These are phyloP conservation scores for Orchesella flavescens DNA, from an alignment of 2,888 invertebrate genomes.

Conservation along the genomic window DNA sequence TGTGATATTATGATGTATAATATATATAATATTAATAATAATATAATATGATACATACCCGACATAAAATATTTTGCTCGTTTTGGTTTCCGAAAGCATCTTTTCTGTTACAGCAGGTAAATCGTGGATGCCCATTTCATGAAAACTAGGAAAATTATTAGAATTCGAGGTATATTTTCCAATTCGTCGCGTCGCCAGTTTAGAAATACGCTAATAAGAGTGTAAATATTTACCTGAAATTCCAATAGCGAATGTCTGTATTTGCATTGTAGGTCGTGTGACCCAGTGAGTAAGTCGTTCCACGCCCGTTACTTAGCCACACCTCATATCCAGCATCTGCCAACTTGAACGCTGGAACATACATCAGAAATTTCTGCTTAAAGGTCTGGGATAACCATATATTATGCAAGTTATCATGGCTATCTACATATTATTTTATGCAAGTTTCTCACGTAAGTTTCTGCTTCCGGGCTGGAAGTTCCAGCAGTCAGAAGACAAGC, in stretches of 20 bases:
- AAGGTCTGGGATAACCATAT: too few species aligned
- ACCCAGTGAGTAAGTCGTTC: neutral
- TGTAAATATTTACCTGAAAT: slow-evolving; percentile 12
- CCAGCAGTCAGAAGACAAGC: neutral
- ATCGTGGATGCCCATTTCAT: slow-evolving; percentile 45
- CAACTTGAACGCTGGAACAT: neutral
- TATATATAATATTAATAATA: too few species aligned
- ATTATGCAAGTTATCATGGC: too few species aligned
- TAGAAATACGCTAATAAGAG: too few species aligned
- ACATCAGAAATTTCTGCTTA: too few species aligned
- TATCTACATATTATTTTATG: too few species aligned
- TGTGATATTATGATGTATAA: too few species aligned
- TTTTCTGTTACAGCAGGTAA: slow-evolving; percentile 26
- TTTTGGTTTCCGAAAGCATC: slow-evolving; percentile 3
- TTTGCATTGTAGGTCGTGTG: neutral
- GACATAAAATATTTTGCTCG: slow-evolving; percentile 27
- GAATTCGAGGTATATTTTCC: too few species aligned
- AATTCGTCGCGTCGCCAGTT: too few species aligned
- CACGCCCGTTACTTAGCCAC: slow-evolving; percentile 8
- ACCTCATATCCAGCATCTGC: neutral
- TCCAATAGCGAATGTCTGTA: slow-evolving; percentile 14
- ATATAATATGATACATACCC: too few species aligned
- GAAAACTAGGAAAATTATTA: slow-evolving; percentile 32
- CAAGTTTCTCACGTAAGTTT: neutral
- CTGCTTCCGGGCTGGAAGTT: neutral